Evolutionary conservation across 1,140 invertebrate species (phyloP).

Genomic region (Drosophila pruinosa): DNA sequence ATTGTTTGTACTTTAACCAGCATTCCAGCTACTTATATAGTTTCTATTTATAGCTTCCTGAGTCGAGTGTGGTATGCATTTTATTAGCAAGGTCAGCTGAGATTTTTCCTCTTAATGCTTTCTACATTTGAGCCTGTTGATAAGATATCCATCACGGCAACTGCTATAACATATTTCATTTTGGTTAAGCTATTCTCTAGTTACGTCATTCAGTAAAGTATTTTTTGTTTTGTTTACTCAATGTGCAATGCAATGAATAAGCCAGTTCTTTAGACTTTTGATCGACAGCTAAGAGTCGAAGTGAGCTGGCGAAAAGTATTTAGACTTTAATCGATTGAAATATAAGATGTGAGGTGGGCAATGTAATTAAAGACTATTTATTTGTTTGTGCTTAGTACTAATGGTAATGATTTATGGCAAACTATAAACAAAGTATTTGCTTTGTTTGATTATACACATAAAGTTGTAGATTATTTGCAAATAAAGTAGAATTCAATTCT

Average conservation of each 20-base stretch:
- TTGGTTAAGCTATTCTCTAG: neutral
- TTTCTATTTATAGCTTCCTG: conserved; percentile 7
- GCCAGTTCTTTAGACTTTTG: conserved; percentile 17
- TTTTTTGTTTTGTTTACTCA: neutral
- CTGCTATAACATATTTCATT: neutral
- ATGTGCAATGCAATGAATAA: neutral
- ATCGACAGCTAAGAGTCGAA: neutral
- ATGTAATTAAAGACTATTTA: neutral
- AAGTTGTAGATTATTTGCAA: too few species aligned
- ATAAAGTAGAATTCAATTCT: too few species aligned
- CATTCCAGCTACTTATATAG: too few species aligned
- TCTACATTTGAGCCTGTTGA: neutral
- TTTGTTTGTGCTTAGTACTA: too few species aligned
- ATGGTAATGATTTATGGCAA: neutral
- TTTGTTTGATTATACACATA: too few species aligned
- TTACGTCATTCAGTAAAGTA: neutral
- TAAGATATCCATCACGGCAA: neutral
- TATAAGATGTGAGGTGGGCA: neutral
- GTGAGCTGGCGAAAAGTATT: conserved; percentile 2
- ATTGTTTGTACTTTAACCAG: conserved; percentile 35
- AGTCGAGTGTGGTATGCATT: neutral
- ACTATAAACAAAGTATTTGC: neutral
- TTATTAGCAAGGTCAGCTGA: conserved; percentile 10
- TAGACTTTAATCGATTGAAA: neutral
- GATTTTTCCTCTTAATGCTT: neutral